These are phyloP conservation scores for Diphyllodes magnificus DNA, from an alignment of 2,113 vertebrate genomes.

Conservation along the genomic window DNA sequence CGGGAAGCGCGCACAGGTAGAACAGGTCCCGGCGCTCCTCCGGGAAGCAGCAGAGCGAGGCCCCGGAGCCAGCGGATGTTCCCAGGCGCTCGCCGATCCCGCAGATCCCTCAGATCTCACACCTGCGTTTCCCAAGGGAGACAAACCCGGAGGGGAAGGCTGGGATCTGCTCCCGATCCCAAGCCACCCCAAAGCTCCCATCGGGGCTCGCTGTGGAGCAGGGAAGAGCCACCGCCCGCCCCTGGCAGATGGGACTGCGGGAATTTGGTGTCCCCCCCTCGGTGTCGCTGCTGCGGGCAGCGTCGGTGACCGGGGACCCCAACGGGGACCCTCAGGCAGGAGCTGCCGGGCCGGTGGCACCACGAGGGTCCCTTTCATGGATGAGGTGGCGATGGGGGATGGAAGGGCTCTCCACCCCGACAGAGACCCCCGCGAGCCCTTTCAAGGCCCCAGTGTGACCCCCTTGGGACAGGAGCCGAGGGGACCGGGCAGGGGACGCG, in stretches of 20 bases:
- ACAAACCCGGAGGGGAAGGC: background rate
- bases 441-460: fast-evolving
- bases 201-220: fast-evolving
- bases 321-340: fast-evolving
- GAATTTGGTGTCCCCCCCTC: background rate
- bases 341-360: background rate
- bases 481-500: background rate
- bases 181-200: fast-evolving
- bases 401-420: background rate
- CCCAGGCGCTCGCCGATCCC: background rate
- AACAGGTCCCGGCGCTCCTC: slow-evolving; percentile 25
- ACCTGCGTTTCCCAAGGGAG: background rate
- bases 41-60: background rate
- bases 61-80: background rate
- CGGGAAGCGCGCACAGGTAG: background rate
- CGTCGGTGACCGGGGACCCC: background rate
- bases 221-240: fast-evolving
- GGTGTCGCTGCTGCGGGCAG: background rate
- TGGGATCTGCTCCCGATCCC: background rate
- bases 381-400: too few relatives aligned
- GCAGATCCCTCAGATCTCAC: background rate
- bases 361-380: fast-evolving
- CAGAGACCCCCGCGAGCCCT: background rate
- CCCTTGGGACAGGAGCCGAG: fast-evolving
- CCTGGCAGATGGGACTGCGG: background rate